Conservation (phyloP, 2,888 invertebrate species). For the Aphelenchoides bicaudatus region DNA sequence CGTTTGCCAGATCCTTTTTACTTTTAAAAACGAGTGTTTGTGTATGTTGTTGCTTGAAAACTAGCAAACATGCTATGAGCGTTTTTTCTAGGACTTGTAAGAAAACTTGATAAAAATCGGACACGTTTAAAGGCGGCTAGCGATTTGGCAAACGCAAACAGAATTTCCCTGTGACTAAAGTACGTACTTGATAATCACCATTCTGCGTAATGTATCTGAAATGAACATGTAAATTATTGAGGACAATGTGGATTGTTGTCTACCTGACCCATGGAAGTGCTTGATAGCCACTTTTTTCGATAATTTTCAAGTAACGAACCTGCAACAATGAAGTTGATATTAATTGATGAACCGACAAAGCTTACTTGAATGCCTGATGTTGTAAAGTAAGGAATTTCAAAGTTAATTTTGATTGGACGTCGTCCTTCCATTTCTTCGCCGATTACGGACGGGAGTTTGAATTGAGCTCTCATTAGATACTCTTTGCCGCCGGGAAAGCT, state of each 20-base stretch:
- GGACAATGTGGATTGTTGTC: not conserved
- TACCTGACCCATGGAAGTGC: constrained; percentile 95
- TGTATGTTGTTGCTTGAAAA: too few relatives aligned
- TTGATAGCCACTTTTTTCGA: constrained; percentile 97
- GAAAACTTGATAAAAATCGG: too few relatives aligned
- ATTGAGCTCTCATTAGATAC: constrained; percentile 94
- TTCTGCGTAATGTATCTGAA: constrained; percentile 86
- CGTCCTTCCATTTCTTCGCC: constrained; percentile 90
- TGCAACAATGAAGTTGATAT: constrained; percentile 46
- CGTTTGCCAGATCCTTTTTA: too few relatives aligned
- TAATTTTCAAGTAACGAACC: constrained; percentile 89
- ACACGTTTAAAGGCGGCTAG: too few relatives aligned
- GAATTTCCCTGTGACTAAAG: too few relatives aligned
- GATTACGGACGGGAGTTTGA: constrained; percentile 90
- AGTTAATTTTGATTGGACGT: constrained; percentile 95
- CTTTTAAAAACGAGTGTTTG: too few relatives aligned
- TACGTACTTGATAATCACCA: constrained; percentile 94
- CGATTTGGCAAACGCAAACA: too few relatives aligned
- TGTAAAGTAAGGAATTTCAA: constrained; percentile 97
- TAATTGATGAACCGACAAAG: not conserved
- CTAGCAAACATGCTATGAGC: too few relatives aligned
- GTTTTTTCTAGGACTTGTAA: too few relatives aligned
- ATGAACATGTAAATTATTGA: not conserved
- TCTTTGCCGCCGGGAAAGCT: constrained; percentile 77
- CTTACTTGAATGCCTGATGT: constrained; percentile 89